Evolutionary conservation across 1,140 invertebrate species (phyloP).

Genomic region (Papilio dardanus): DNA sequence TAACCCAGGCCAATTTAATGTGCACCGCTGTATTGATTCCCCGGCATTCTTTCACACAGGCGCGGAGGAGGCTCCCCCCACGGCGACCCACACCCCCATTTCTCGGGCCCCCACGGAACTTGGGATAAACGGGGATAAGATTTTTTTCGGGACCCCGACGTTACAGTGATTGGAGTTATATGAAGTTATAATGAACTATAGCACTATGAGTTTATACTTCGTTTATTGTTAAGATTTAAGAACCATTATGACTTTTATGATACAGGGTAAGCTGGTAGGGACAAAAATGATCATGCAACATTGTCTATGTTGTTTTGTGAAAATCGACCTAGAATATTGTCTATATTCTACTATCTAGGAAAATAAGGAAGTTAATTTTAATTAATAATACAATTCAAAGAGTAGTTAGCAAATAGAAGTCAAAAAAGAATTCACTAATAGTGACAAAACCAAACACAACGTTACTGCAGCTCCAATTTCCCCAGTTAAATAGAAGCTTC

Average conservation of each 20-base stretch:
- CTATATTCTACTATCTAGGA: not conserved
- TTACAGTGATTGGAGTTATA: slow-evolving; percentile 30
- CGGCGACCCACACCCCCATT: slow-evolving; percentile 40
- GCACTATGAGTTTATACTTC: not conserved
- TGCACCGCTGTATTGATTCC: slow-evolving; percentile 77
- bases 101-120: slow-evolving; percentile 46
- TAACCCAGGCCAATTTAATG: slow-evolving; percentile 71
- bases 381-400: not conserved
- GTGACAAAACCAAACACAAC: not conserved
- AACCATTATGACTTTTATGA: not conserved
- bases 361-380: not conserved
- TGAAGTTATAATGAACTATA: not conserved
- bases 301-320: no score
- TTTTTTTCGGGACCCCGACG: slow-evolving; percentile 56
- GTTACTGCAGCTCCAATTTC: not conserved
- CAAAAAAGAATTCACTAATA: not conserved
- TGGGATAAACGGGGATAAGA: slow-evolving; percentile 65
- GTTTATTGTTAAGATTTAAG: not conserved
- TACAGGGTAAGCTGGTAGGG: not conserved
- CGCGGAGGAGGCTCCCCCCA: slow-evolving; percentile 59
- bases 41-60: slow-evolving; percentile 79
- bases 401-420: not conserved
- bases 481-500: not conserved
- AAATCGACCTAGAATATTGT: no score
- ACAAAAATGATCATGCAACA: slow-evolving; percentile 4